Base-by-base conservation (phyloP, 2,888 invertebrate species). In the Clistopyga incitator region DNA sequence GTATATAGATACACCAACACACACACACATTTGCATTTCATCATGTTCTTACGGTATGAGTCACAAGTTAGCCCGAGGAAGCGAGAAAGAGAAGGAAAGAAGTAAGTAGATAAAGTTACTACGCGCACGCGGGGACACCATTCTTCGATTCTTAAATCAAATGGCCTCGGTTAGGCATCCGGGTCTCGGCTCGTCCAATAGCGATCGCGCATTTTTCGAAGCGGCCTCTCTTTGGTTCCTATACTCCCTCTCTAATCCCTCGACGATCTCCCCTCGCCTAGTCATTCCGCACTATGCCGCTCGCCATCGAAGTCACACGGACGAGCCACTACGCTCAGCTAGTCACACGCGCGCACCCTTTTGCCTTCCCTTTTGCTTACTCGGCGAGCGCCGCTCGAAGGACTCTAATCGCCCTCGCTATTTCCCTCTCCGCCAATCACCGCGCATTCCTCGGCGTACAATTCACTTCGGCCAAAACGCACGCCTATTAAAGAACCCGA, bases 131-230 rank as follows among this genome's bases (percentile, higher is more conserved):
- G 15, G 52, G 42, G 38, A 45, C 90, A 90, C 90, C 90, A 91
- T 92, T 92, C 88, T 90, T 90, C 89, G 88, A 91, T 90, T 90
- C 90, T 84, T 88, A 89, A 92, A 92, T 91, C 91, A 89, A 92
- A 91, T 89, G 90, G 91, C 92, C 90, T 90, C 90, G 89, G 87
- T 87, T 75, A 83, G 78, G 79, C 79, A 77, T 61, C 56, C 59
- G 77, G 59, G 70, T 79, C 83, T 68, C 68, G 64, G 45, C 86
- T 87, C 90, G 88, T 81, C 91, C 92, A 92, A 91, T 90, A 85
- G 88, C 86, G 82, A 85, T 78, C 85, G 81, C 85, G 88, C 86
- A 88, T 88, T 89, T 90, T 90, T 90, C 88, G 90, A 88, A 85
- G 81, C 85, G 79, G 86, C 77, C 84, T 81, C 71, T 80, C 71